Evolutionary conservation across 2,797 vertebrate genomes (phyloP), one percentile per base, ranked within the genome.

Genomic region (Tokudaia tokunoshimensis): DNA sequence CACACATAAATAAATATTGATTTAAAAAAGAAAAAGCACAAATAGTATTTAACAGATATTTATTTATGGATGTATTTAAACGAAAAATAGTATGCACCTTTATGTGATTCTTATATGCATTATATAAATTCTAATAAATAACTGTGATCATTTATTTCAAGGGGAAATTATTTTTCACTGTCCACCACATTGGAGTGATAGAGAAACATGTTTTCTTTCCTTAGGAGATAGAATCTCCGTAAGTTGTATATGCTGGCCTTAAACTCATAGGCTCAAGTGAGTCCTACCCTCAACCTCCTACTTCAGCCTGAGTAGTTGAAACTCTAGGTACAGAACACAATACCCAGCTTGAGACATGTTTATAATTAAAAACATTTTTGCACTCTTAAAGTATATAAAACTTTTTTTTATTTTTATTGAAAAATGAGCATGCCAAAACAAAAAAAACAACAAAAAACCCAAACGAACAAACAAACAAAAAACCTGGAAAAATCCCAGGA

Each of bases 361-460:
- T 96, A 96, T 80, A 47, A 87, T 26, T 92, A 6, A 82, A 94
- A 97, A 92, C 13, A 95, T 9, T 75, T 85, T 44, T 26, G 47
- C 4, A 93, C 29, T 93, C 50, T 80, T 92, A 24, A 94, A 89
- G 4, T 94, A 10, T 8, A 95, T 65, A 55, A 61, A 70, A 31
- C 15, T n/a, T 19, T 70, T 19, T 70, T 41, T 76, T 44, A 10
- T 74, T 80, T 87, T 13, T 34, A 55, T 59, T 90, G 34, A 91
- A 78, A 61, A 89, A 15, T 80, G 63, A 72, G 7, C 26, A 74
- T 79, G 78, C 24, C 57, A n/a, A 47, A 63, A 72, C 34, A 44
- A 63, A 67, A 47, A 67, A 63, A 61, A 20, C 29, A 65, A 34
- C 13, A 31, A 31, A 14, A 14, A 41, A 47, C 34, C 24, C 41